Evolutionary conservation across 1,140 invertebrate genomes (phyloP), one percentile per base, ranked within the genome.

Genomic region (Hypothenemus hampei): DNA sequence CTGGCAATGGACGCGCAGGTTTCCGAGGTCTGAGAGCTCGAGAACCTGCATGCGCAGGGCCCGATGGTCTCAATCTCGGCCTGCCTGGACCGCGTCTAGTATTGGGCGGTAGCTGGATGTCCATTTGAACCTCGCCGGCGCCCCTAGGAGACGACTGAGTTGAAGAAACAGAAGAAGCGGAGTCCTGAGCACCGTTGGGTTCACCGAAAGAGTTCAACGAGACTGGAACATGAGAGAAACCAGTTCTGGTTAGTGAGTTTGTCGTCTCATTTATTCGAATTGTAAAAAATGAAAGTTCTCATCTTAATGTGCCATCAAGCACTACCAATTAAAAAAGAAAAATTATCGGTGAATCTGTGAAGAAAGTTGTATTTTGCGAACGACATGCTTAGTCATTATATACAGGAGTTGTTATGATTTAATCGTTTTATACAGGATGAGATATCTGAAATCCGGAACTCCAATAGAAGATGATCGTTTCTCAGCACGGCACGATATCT

Each of bases 31-130:
- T 69, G 35, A 73, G 35, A 29, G 74, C 75, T 7, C 83, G 75
- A 18, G 75, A 74, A 13, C 79, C 79, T 43, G 77, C 74, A 65
- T 85, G 78, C 0, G 77, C 71, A 0, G 83, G 83, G 3, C 82
- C 84, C 31, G 75, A 73, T 2, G 77, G 83, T 58, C 79, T 78
- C 41, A 87, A 71, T 3, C 87, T 73, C 0, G 89, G 89, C 61
- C 90, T 69, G 11, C 89, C 89, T 0, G 87, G 85, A 7, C 87
- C 87, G 19, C 86, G 70, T 48, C 82, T 75, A 3, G 64, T 20
- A 5, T 54, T 36, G 33, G 59, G 50, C 10, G 43, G 26, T 7
- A 44, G 35, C 13, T 46, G 13, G 13, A 35, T 37, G 3, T 56
- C 47, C 16, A 52, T 21, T 11, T 49, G 23, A 31, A 37, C 52